A percentile compares a stretch with the other conserved stretches of the same genome.
Conservation (phyloP, 2,113 vertebrate species). For the Pseudopipra pipra region DNA sequence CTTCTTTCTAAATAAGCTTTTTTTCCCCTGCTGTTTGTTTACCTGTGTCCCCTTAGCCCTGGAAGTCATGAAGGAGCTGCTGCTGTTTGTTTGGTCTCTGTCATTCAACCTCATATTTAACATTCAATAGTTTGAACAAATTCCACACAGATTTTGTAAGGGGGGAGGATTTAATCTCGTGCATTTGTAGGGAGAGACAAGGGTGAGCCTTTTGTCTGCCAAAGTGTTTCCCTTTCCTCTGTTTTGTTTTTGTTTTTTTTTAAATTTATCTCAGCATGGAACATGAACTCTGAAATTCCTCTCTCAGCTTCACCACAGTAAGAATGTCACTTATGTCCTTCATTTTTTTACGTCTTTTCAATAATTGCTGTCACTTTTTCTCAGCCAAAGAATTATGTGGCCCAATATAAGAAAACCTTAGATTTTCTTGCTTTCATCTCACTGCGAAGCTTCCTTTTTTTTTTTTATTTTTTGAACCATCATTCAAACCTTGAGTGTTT, state of each 20-base stretch:
- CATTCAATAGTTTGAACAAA: neutral
- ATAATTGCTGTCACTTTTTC: neutral
- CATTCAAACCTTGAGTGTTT: neutral
- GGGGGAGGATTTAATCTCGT: neutral
- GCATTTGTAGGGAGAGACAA: neutral
- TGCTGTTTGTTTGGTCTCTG: neutral
- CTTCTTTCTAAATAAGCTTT: neutral
- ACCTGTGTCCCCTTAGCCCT: neutral
- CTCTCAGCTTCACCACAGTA: neutral
- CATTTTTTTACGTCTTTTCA: neutral
- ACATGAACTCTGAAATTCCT: neutral
- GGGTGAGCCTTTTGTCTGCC: neutral
- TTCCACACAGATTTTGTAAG: rapidly evolving
- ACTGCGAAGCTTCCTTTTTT: neutral
- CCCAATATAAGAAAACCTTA: neutral
- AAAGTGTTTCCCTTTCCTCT: neutral
- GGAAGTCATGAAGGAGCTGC: neutral
- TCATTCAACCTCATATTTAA: neutral
- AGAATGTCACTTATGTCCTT: neutral
- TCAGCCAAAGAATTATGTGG: neutral
- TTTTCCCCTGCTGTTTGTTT: neutral
- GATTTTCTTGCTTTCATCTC: neutral
- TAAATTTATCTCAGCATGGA: neutral
- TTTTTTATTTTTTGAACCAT: slow-evolving; percentile 11
- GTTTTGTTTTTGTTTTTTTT: neutral